Conservation (phyloP, 1,140 invertebrate genomes). For the Cyrtorhinus lividipennis region DNA sequence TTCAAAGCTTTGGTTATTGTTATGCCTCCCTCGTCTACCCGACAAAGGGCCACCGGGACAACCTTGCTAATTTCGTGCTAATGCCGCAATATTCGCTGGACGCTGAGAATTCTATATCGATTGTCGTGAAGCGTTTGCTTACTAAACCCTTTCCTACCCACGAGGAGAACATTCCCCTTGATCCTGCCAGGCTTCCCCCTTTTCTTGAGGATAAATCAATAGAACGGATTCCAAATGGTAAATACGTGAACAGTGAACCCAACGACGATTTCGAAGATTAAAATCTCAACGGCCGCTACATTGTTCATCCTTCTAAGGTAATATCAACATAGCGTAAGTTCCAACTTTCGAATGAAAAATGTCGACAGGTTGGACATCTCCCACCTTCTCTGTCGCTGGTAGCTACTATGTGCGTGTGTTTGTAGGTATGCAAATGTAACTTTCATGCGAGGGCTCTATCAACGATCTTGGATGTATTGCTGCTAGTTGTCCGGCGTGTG, state of each 20-base stretch:
- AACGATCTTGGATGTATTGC: too few species aligned
- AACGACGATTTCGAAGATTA: slow-evolving; percentile 4
- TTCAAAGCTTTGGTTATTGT: slow-evolving; percentile 5
- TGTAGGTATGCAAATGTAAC: too few species aligned
- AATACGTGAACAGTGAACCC: slow-evolving; percentile 1
- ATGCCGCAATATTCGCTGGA: background rate
- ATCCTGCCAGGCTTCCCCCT: background rate
- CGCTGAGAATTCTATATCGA: background rate
- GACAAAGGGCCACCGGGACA: slow-evolving; percentile 4
- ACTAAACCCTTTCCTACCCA: background rate
- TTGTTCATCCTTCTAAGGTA: slow-evolving; percentile 3
- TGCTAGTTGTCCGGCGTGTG: too few species aligned
- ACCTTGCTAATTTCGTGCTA: slow-evolving; percentile 8
- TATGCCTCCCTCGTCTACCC: background rate
- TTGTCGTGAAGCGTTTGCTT: background rate
- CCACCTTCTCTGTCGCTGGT: background rate
- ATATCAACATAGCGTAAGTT: background rate
- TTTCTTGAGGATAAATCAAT: background rate
- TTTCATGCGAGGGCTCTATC: too few species aligned
- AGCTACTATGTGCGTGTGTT: too few species aligned
- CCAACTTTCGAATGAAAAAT: background rate
- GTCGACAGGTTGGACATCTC: background rate
- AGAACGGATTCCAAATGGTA: slow-evolving; percentile 4
- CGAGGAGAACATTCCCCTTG: background rate
- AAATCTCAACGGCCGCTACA: background rate